Conservation (phyloP, 1,140 invertebrate species). For the Nixonia krombeini region DNA sequence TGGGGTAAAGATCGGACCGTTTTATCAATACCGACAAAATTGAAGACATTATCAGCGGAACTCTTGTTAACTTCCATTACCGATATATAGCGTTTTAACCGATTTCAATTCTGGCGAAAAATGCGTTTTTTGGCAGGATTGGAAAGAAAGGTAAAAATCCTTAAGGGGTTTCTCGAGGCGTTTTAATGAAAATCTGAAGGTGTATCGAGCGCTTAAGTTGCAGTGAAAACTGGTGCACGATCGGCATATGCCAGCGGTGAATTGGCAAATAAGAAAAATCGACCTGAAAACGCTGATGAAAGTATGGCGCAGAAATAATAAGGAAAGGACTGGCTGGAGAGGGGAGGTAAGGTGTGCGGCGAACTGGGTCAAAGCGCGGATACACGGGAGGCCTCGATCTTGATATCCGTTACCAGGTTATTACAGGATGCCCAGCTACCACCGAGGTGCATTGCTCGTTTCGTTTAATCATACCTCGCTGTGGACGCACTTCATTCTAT, state of each 20-base stretch:
- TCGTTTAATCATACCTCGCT: constrained; percentile 32
- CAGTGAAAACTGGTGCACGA: too few species aligned
- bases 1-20: too few species aligned
- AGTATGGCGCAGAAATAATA: constrained; percentile 28
- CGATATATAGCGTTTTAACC: too few species aligned
- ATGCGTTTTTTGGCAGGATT: neutral
- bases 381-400: constrained; percentile 32
- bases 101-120: too few species aligned
- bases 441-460: constrained; percentile 40
- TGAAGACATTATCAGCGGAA: too few species aligned
- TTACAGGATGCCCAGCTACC: constrained; percentile 46
- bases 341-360: constrained; percentile 8
- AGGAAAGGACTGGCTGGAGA: neutral
- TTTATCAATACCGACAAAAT: too few species aligned
- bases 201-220: constrained; percentile 20
- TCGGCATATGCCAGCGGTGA: too few species aligned
- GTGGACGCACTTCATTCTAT: constrained; percentile 39
- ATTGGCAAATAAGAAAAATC: too few species aligned
- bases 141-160: neutral
- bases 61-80: too few species aligned
- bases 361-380: constrained; percentile 36
- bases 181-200: constrained; percentile 16
- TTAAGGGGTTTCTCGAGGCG: constrained; percentile 9
- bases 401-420: constrained; percentile 51
- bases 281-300: constrained; percentile 4